phyloP scores from a whole-genome alignment of 2,113 vertebrate species.

The Tor tambroides region DNA sequence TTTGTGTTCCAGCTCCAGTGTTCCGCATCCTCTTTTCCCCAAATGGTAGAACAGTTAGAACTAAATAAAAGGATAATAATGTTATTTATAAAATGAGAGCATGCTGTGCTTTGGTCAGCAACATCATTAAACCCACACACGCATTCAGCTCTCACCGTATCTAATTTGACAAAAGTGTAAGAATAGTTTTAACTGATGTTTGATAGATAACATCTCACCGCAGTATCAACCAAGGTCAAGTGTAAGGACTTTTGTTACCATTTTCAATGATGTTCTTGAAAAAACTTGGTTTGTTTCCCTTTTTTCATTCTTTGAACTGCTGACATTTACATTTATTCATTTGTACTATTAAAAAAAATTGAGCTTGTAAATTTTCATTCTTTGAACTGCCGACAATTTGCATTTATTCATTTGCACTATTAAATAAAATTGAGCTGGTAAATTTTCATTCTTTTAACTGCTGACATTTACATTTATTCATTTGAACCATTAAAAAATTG shows the following conservation, averaged over 20 bases:
- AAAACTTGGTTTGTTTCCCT: background rate
- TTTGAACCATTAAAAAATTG: too few relatives aligned
- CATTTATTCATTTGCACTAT: too few relatives aligned
- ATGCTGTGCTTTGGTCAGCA: background rate
- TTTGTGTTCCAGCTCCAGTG: background rate
- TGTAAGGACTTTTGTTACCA: background rate
- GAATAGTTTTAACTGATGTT: background rate
- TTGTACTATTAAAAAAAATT: background rate
- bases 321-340: background rate
- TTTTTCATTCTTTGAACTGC: background rate
- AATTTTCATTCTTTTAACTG: too few relatives aligned
- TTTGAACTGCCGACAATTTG: too few relatives aligned
- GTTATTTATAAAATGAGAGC: conserved; percentile 11
- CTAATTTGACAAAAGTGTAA: conserved; percentile 8
- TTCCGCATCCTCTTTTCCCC: background rate
- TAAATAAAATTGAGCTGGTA: too few relatives aligned
- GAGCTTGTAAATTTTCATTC: too few relatives aligned
- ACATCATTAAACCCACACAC: background rate
- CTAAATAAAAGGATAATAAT: background rate
- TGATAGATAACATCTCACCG: background rate
- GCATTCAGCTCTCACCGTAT: background rate
- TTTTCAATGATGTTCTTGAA: background rate
- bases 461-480: too few relatives aligned
- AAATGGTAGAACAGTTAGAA: background rate
- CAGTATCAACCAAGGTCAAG: background rate